Evolutionary conservation across 2,888 invertebrate genomes (phyloP).

Genomic region (Coleophora flavipennella): DNA sequence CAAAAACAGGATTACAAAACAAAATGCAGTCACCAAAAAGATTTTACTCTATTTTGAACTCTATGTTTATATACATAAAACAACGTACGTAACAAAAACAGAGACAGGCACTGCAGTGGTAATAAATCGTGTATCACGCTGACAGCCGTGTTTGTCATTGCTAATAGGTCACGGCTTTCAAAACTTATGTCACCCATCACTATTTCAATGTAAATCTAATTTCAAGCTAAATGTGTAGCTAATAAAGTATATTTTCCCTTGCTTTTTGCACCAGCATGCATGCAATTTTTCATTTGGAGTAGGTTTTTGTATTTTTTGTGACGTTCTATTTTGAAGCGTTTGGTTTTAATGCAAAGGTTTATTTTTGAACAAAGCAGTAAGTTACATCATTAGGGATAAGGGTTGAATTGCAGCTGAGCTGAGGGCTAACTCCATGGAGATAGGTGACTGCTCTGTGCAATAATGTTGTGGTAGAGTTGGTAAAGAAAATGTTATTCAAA

Average conservation of each 20-base stretch:
- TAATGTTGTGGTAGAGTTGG: too few relatives aligned
- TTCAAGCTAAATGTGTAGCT: background rate
- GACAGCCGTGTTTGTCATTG: slow-evolving; percentile 63
- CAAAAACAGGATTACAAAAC: slow-evolving; percentile 17
- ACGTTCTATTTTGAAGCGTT: slow-evolving; percentile 13
- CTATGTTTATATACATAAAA: background rate
- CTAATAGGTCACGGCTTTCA: slow-evolving; percentile 55
- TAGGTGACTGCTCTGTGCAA: too few relatives aligned
- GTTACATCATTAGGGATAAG: background rate
- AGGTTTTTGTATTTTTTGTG: too few relatives aligned
- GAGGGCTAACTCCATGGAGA: too few relatives aligned
- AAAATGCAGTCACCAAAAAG: background rate
- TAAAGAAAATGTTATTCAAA: too few relatives aligned
- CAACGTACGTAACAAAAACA: background rate
- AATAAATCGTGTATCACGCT: slow-evolving; percentile 57
- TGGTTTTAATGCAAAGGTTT: background rate
- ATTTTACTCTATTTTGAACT: background rate
- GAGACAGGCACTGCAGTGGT: slow-evolving; percentile 1
- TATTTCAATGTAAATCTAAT: slow-evolving; percentile 6
- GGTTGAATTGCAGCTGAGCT: too few relatives aligned
- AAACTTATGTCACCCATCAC: slow-evolving; percentile 39
- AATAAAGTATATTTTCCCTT: background rate
- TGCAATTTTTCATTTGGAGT: too few relatives aligned
- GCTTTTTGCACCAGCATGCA: too few relatives aligned
- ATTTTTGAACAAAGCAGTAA: slow-evolving; percentile 10